Conservation (phyloP, 2,888 invertebrate genomes). For the Rugalucina vietnamica region DNA sequence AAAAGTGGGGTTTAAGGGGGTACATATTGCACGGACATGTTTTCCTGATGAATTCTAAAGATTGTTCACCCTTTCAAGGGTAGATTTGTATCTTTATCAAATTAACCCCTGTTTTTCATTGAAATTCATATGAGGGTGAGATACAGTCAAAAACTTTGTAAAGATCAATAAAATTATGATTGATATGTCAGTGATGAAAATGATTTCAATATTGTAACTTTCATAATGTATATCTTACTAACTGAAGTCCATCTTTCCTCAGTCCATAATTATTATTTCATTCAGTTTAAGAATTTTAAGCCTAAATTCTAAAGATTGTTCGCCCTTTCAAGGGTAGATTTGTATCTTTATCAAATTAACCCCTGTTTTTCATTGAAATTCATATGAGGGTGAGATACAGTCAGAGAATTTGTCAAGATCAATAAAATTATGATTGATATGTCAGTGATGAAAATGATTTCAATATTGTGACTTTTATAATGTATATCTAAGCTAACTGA, state of each 20-base stretch:
- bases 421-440: background rate
- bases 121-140: background rate
- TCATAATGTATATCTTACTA: too few species aligned
- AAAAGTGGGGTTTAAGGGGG: too few species aligned
- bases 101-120: background rate
- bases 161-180: background rate
- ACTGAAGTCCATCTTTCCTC: too few species aligned
- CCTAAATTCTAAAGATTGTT: conserved; percentile 4
- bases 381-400: background rate
- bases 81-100: conserved; percentile 1
- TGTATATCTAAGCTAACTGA: too few species aligned
- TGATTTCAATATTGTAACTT: too few species aligned
- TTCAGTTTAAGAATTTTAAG: background rate
- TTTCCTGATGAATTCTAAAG: conserved; percentile 9
- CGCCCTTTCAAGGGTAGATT: conserved; percentile 2
- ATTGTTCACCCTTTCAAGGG: conserved; percentile 8
- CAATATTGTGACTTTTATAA: too few species aligned
- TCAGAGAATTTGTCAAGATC: background rate
- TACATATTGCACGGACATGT: too few species aligned
- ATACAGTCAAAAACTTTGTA: background rate
- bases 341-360: background rate
- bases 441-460: background rate
- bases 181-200: background rate
- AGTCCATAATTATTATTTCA: too few species aligned
- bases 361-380: background rate